A percentile compares a stretch with the other conserved stretches of the same genome.
These are phyloP conservation scores for Heliconius eleuchia DNA, from an alignment of 1,140 invertebrate genomes.

Conservation along the genomic window DNA sequence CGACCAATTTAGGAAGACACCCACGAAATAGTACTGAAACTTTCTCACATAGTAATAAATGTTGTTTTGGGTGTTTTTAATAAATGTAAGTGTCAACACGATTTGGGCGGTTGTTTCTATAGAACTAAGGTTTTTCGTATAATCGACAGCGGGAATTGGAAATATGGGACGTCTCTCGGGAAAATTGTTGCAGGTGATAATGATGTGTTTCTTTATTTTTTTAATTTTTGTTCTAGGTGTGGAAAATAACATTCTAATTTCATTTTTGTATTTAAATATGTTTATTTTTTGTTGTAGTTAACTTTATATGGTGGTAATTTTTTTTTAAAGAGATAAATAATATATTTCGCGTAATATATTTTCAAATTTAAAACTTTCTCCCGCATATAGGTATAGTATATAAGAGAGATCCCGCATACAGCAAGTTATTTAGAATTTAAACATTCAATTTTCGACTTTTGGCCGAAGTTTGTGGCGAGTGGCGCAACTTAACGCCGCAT, in stretches of 20 bases:
- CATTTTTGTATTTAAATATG: background rate
- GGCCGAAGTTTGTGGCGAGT: background rate
- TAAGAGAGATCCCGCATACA: no score
- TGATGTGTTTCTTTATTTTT: slow-evolving; percentile 28
- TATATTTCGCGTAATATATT: no score
- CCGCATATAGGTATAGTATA: no score
- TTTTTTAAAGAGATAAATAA: no score
- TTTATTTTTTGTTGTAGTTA: background rate
- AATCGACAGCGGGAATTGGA: slow-evolving; percentile 68
- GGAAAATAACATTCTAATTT: background rate
- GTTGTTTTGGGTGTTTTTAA: slow-evolving; percentile 19
- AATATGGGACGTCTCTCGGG: slow-evolving; percentile 69
- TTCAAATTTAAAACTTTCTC: no score
- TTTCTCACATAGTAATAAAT: slow-evolving; percentile 20
- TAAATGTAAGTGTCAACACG: background rate
- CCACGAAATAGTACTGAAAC: slow-evolving; percentile 5
- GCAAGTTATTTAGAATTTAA: background rate
- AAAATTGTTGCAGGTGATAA: slow-evolving; percentile 53
- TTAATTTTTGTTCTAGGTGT: slow-evolving; percentile 7
- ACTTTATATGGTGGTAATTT: no score
- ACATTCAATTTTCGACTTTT: background rate
- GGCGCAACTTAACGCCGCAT: background rate
- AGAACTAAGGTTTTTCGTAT: slow-evolving; percentile 64
- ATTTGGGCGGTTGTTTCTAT: slow-evolving; percentile 46
- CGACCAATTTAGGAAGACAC: slow-evolving; percentile 40